Evolutionary conservation across 2,888 invertebrate genomes (phyloP), one percentile per base, ranked within the genome.

Genomic region (Campoletis raptor): DNA sequence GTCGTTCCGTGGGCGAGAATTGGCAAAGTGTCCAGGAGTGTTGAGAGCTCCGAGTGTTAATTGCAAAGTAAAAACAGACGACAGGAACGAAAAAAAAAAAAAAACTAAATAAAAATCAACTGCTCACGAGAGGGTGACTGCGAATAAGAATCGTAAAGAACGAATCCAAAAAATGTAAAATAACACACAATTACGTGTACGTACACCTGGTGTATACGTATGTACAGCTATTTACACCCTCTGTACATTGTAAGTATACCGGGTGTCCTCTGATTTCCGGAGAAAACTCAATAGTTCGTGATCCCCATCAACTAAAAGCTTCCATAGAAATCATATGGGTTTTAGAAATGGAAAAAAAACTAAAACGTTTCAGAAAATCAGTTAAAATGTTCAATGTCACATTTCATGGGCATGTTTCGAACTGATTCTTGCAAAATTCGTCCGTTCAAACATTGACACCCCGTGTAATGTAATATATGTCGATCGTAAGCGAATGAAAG

Each of bases 11-110:
- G 73, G 73, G 73, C 81, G 81, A 54, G 40, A 37, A 30, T 54
- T 67, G 21, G 37, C 45, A 7, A 24, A 70, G 66, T 30, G 37
- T 54, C 73, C 45, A n/a, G 57, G 67, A 76, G 36, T 10, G 45
- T 66, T 45, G 52, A 24, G 81, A 66, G 48, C 69, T 64, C 40
- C 10, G 64, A 80, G 42, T 76, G 57, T 76, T 74, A 82, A 82
- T 82, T 82, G 30, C 24, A 57, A 48, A 61, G 5, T n/a, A 40
- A 52, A 52, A 21, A 54, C 18, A 78, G 12, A 30, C 30, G 30
- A 61, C 61, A 30, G 12, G 6, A 61, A 15, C 15, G 30, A 78
- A 30, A 30, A 30, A 30, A 30, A 61, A 30, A 21, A 70, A 72
- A 42, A 18, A 37, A 36, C 2, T 10, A 18, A 78, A 18, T 42